A percentile compares a stretch with the other conserved stretches of the same genome.
phyloP scores from a whole-genome alignment of 1,140 invertebrate genomes.

The Drosophila murphyi region DNA sequence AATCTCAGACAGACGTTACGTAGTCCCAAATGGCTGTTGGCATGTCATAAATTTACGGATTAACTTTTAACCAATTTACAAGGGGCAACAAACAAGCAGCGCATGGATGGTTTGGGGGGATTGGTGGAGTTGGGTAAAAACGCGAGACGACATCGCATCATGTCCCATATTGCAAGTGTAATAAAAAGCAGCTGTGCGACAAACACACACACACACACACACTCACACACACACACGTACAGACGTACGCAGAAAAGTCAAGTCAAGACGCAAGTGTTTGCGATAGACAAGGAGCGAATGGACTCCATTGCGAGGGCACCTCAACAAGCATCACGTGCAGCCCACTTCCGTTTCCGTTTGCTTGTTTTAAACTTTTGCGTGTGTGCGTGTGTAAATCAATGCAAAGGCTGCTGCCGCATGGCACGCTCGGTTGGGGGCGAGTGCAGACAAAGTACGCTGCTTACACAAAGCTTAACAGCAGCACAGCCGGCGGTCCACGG shows the following conservation, averaged over 20 bases:
- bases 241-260: slow-evolving; percentile 12
- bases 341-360: slow-evolving; percentile 80
- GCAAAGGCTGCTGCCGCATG: slow-evolving; percentile 43
- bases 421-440: neutral
- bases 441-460: slow-evolving; percentile 77
- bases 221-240: slow-evolving; percentile 20
- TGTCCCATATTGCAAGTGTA: slow-evolving; percentile 79
- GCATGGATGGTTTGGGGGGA: neutral
- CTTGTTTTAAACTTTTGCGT: slow-evolving; percentile 75
- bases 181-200: slow-evolving; percentile 76
- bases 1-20: slow-evolving; percentile 44
- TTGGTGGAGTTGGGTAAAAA: slow-evolving; percentile 5
- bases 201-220: slow-evolving; percentile 25
- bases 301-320: slow-evolving; percentile 65
- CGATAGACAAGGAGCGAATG: slow-evolving; percentile 41
- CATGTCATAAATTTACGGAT: slow-evolving; percentile 81
- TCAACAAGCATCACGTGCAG: slow-evolving; percentile 81
- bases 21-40: slow-evolving; percentile 73
- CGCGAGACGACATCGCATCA: slow-evolving; percentile 54
- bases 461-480: slow-evolving; percentile 82
- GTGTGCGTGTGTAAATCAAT: slow-evolving; percentile 71
- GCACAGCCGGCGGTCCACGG: slow-evolving; percentile 63
- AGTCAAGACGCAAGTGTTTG: slow-evolving; percentile 53
- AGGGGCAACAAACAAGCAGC: slow-evolving; percentile 64
- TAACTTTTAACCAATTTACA: slow-evolving; percentile 83